Evolutionary conservation across 2,888 invertebrate species (phyloP), one percentile per base, ranked within the genome.

Genomic region (Therioaphis trifolii): DNA sequence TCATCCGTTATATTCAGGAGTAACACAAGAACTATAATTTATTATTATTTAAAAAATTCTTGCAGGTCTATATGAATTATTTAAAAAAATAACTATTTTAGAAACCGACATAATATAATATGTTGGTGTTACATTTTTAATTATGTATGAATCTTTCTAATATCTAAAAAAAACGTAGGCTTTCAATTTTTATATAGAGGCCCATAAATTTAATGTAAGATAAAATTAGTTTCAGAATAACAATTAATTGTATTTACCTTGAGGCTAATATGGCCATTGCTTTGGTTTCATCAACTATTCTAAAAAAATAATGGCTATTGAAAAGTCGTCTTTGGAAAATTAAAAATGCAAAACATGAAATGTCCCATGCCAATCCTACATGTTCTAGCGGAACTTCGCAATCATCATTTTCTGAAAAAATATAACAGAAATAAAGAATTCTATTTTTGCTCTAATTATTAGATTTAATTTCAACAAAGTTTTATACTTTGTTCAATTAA

Each of bases 281-380:
- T 89, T 96, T 95, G 72, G 97, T 95, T 88, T 99, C 99, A 88
- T 96, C 94, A 52, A 99, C 94, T 86, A 99, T 95, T 89, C 99
- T 96, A 88, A 97, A 95, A 91, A 99, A 99, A 89, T 99, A 98
- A 89, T 96, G 96, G 86, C 97, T 97, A 87, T 94, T 94, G 90
- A 98, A 98, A 79, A 99, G 92, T 86, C 99, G 91, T 87, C 95
- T 91, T 89, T 99, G 98, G 85, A 98, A 90, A 80, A 99, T 91
- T 12, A 99, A 91, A 89, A 98, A 97, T 0, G 93, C 94, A 88
- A 99, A 98, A 88, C 98, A 98, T 68, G 97, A 91, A 3, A 95
- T 95, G 88, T 99, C 99, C 97, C 98, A 99, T 5, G 95, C 93
- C 85, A 99, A 91, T 0, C 96, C 96, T 58, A 96, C 94, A 88